Evolutionary conservation across 2,888 invertebrate genomes (phyloP), one percentile per base, ranked within the genome.

Genomic region (Vesta saturnalis): DNA sequence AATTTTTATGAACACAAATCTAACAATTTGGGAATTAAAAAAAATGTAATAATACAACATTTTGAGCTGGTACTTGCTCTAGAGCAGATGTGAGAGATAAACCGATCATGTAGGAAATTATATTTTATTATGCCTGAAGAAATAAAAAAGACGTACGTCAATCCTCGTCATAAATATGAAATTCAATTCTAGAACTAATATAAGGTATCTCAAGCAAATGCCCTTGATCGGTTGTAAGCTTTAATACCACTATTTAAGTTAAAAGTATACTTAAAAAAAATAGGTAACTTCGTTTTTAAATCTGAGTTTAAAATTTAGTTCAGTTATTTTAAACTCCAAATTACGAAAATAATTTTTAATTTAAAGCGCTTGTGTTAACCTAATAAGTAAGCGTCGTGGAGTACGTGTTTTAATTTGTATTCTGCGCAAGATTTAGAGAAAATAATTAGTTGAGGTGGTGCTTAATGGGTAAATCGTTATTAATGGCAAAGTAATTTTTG

Each of bases 81-180:
- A n/a, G 39, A 39, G n/a, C 8, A n/a, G 39, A 39, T 39, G n/a
- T n/a, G n/a, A 39, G 12, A 39, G 39, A 39, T 39, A 39, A 39
- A 39, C 8, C n/a, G 39, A 39, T 39, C 39, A 39, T n/a, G 39
- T 39, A 39, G 12, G 39, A 39, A 39, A 39, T 39, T 39, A 39
- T 39, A 39, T 39, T 39, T 39, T 39, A 39, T 39, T 39, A n/a
- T n/a, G 39, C 39, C n/a, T 10, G 8, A 10, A 39, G 39, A n/a
- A 39, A 39, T 39, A 39, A 39, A 39, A 39, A 39, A 39, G 39
- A 39, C 39, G 39, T 39, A 39, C 39, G 39, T n/a, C 39, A 39
- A 39, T 39, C 39, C 39, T 39, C n/a, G 39, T 39, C 39, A 39
- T 39, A n/a, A 10, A 39, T 39, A 39, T 39, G 39, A 39, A 39